Conservation (phyloP, 2,113 vertebrate genomes). For the Grantiella picta region DNA sequence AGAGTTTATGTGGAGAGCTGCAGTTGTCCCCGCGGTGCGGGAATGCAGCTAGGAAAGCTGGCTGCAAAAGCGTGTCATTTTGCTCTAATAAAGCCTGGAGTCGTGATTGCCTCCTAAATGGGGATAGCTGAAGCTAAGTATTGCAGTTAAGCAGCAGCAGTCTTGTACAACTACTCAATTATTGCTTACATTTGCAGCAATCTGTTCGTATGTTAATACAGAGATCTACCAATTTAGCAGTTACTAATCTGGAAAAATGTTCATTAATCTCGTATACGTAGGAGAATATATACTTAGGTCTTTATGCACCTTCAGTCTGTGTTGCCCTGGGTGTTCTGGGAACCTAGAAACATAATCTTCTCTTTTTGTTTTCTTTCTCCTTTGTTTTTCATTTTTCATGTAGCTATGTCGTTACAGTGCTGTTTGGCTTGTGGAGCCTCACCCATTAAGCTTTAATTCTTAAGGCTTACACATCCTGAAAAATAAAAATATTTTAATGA, state of each 20-base stretch:
- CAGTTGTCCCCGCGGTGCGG: rapidly evolving
- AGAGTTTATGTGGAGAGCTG: background rate
- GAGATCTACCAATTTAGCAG: constrained; percentile 18
- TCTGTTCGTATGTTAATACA: constrained; percentile 15
- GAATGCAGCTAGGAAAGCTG: background rate
- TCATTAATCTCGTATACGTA: background rate
- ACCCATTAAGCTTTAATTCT: background rate
- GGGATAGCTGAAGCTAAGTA: background rate
- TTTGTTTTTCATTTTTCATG: background rate
- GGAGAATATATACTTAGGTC: background rate
- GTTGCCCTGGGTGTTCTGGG: background rate
- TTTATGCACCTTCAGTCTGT: rapidly evolving
- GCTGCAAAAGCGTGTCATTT: background rate
- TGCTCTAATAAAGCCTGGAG: background rate
- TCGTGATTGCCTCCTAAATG: background rate
- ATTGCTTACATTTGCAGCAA: constrained; percentile 28
- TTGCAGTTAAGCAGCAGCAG: background rate
- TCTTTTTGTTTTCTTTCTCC: background rate
- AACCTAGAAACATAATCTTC: background rate
- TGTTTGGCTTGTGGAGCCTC: background rate
- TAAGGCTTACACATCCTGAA: background rate
- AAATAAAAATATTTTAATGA: constrained; percentile 43
- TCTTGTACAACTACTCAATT: background rate
- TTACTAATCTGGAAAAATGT: constrained; percentile 8
- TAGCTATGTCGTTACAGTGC: background rate